Percentiles rank a stretch among this genome's conserved stretches.
Evolutionary conservation across 1,140 invertebrate species (phyloP).

Genomic region (Heliconius nattereri): DNA sequence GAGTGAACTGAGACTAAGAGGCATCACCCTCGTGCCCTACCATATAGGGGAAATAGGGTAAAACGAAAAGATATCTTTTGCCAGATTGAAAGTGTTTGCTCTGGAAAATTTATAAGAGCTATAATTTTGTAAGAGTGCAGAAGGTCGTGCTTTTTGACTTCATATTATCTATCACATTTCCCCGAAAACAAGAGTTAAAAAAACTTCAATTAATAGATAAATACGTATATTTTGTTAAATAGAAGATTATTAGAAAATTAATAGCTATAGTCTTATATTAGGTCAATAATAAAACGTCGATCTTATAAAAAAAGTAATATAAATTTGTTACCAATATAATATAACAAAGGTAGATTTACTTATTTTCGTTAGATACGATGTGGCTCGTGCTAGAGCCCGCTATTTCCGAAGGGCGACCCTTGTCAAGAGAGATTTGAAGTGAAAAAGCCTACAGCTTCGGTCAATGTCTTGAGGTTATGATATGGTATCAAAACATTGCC

Average conservation of each 20-base stretch:
- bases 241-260: too few relatives aligned
- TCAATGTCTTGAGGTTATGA: slow-evolving; percentile 13
- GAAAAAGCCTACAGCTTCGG: slow-evolving; percentile 26
- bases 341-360: not conserved
- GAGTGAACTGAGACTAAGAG: too few relatives aligned
- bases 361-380: slow-evolving; percentile 22
- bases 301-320: not conserved
- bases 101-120: too few relatives aligned
- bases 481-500: slow-evolving; percentile 17
- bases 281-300: not conserved
- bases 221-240: too few relatives aligned
- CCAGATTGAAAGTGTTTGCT: too few relatives aligned
- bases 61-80: not conserved
- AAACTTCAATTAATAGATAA: too few relatives aligned
- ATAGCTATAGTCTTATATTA: too few relatives aligned
- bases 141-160: not conserved
- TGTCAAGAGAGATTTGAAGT: slow-evolving; percentile 66
- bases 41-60: not conserved
- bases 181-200: too few relatives aligned
- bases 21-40: too few relatives aligned
- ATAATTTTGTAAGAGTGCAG: not conserved
- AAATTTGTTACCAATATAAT: not conserved
- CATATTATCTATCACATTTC: too few relatives aligned
- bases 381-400: slow-evolving; percentile 11
- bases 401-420: slow-evolving; percentile 49